Evolutionary conservation across 2,113 vertebrate genomes (phyloP).

Genomic region (Guaruba guarouba): DNA sequence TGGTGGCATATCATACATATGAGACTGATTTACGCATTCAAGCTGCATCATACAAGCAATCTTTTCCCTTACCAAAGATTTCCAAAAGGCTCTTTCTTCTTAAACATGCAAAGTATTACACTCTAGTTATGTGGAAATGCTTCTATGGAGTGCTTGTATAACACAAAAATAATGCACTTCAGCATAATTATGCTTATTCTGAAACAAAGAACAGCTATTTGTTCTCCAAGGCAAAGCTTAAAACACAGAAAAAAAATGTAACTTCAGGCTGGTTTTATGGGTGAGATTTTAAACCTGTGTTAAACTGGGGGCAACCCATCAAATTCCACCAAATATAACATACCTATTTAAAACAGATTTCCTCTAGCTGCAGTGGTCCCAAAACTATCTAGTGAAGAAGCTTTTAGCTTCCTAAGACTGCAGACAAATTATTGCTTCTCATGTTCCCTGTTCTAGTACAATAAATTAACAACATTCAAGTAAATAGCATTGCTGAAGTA

Average conservation of each 20-base stretch:
- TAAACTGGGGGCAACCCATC: background rate
- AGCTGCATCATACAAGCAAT: background rate
- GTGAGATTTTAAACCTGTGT: background rate
- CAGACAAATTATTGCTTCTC: background rate
- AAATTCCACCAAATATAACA: background rate
- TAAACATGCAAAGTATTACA: background rate
- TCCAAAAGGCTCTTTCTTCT: background rate
- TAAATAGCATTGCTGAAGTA: background rate
- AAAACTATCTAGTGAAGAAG: background rate
- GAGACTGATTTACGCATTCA: slow-evolving; percentile 23
- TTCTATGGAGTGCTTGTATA: background rate
- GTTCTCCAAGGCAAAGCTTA: background rate
- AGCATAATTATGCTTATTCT: background rate
- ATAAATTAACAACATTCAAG: background rate
- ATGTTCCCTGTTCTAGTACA: background rate
- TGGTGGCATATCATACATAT: background rate
- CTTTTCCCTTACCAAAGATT: slow-evolving; percentile 5
- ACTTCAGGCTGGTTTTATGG: background rate
- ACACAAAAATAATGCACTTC: background rate
- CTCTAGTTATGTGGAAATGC: background rate
- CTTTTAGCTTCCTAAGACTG: background rate
- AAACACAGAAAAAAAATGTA: background rate
- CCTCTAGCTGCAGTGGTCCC: background rate
- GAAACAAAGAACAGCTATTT: background rate
- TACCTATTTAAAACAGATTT: background rate